Evolutionary conservation across 2,797 vertebrate species (phyloP), one percentile per base, ranked within the genome.

Genomic region (Peromyscus eremicus): DNA sequence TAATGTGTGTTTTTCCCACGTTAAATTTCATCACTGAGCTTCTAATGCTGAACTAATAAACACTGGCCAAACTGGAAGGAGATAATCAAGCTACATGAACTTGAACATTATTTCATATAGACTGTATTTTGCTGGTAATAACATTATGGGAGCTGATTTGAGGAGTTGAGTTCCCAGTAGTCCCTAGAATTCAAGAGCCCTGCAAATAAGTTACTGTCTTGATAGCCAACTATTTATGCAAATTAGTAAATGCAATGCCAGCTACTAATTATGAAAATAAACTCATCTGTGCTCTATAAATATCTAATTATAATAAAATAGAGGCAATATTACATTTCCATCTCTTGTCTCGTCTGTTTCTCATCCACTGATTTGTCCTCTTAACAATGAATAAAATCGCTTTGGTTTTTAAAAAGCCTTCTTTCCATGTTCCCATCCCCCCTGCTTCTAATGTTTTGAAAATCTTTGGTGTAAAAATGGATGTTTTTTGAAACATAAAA

Each of bases 261-360:
- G 92, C 94, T 96, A 98, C 97, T 98, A 98, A 98, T 98, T 98
- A 98, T 98, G 98, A 98, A 97, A 97, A 98, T 98, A 98, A 98
- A 98, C 96, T 98, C 34, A 93, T 98, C 98, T 98, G 94, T 98
- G 89, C 93, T 98, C 94, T 98, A 94, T 98, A 98, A 98, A 98
- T 98, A 97, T 94, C 97, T 98, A 98, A 98, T 98, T 98, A 98
- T 98, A 96, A 96, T 94, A 97, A 92, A 92, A 43, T 96, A 97
- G 97, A 87, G 96, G 19, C 96, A 98, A 70, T 94, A 95, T 96
- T 98, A 68, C 83, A 96, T 97, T 95, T 89, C 77, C 89, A 97
- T 98, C 97, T 97, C 93, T 96, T 97, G 90, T 93, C 86, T 97
- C 98, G 96, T 97, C 96, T 96, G 89, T 96, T 79, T 60, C 95